phyloP scores from a whole-genome alignment of 2,797 vertebrate genomes.

The Neomorphus geoffroyi region DNA sequence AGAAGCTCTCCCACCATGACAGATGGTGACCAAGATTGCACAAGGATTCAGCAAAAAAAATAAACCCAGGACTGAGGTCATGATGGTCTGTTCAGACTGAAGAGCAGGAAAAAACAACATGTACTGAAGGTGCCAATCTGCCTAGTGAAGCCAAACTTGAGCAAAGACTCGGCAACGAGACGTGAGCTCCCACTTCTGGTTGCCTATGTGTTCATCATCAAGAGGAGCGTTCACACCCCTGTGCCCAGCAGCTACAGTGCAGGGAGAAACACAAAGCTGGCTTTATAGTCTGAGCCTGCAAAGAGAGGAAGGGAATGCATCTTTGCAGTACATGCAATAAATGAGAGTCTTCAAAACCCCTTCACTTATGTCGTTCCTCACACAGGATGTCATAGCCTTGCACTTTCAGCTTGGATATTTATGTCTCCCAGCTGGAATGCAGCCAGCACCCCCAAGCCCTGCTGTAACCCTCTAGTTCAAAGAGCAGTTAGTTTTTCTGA shows the following conservation, averaged over 20 bases:
- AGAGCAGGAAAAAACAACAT: background rate
- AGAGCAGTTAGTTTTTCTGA: background rate
- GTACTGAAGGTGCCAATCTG: background rate
- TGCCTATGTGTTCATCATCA: background rate
- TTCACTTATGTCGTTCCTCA: background rate
- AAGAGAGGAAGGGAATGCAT: background rate
- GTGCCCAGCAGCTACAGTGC: background rate
- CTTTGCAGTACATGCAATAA: background rate
- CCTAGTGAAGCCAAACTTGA: background rate
- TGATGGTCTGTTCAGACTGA: background rate
- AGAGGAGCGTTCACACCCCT: background rate
- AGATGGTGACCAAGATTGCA: background rate
- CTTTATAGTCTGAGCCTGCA: background rate
- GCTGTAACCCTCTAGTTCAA: background rate
- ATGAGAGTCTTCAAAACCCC: background rate
- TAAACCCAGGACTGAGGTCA: background rate
- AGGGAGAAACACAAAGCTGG: background rate
- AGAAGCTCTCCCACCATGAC: background rate
- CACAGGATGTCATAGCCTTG: background rate
- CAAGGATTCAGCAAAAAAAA: background rate
- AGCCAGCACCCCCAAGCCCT: background rate
- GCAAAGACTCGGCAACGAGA: background rate
- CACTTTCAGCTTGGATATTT: background rate
- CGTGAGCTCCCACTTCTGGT: constrained; percentile 32
- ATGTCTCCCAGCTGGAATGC: background rate